phyloP scores from a whole-genome alignment of 2,113 vertebrate species.

The Paradisaea rubra region DNA sequence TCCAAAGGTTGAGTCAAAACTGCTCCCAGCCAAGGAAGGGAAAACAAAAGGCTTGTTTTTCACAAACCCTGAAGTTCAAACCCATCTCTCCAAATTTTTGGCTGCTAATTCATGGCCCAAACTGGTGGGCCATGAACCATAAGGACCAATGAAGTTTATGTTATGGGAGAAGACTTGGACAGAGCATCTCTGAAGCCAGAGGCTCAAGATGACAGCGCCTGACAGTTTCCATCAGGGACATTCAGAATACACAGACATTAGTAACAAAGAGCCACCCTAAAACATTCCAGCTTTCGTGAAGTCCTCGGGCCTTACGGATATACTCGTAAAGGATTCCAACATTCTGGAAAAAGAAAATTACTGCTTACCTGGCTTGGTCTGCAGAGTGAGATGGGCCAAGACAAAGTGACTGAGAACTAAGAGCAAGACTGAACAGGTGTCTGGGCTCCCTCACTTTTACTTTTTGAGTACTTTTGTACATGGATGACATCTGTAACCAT shows the following conservation, averaged over 20 bases:
- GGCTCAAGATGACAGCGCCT: background rate
- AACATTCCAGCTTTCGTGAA: background rate
- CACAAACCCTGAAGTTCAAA: background rate
- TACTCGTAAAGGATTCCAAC: background rate
- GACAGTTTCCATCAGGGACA: background rate
- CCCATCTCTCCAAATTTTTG: background rate
- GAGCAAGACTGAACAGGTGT: background rate
- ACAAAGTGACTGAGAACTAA: background rate
- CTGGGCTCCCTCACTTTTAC: too few species aligned
- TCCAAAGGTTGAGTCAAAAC: background rate
- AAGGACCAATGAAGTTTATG: background rate
- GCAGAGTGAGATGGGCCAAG: background rate
- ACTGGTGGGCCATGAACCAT: background rate
- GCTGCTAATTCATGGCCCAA: background rate
- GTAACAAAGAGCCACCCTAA: background rate
- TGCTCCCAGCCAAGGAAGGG: background rate
- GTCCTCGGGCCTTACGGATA: background rate
- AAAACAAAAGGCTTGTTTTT: background rate
- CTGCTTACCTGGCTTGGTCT: background rate
- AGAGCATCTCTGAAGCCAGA: background rate
- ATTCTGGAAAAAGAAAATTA: background rate
- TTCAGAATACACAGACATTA: background rate
- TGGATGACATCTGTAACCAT: background rate
- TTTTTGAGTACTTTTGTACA: background rate
- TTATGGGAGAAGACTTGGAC: background rate